Evolutionary conservation across 2,888 invertebrate genomes (phyloP).

Genomic region (Cancer borealis): DNA sequence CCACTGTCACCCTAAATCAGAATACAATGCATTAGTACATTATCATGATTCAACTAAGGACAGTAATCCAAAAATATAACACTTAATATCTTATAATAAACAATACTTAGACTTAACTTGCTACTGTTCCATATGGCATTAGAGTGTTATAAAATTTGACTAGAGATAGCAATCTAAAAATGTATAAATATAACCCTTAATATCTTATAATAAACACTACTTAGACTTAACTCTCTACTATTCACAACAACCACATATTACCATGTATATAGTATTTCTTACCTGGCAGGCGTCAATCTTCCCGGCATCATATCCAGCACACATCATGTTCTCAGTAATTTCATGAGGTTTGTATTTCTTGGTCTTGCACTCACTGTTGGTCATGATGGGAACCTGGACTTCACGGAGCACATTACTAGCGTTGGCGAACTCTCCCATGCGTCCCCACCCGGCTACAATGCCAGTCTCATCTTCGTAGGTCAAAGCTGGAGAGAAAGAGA

Average conservation of each 20-base stretch:
- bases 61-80: no score
- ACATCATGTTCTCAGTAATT: slow-evolving; percentile 94
- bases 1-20: slow-evolving; percentile 75
- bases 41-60: neutral
- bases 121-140: neutral
- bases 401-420: slow-evolving; percentile 91
- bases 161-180: no score
- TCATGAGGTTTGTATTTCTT: slow-evolving; percentile 90
- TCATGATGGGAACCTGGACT: slow-evolving; percentile 90
- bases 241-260: neutral
- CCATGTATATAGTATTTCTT: slow-evolving; percentile 65
- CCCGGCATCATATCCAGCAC: slow-evolving; percentile 89
- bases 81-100: neutral
- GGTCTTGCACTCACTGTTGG: slow-evolving; percentile 85
- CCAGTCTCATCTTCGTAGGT: slow-evolving; percentile 87
- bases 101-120: neutral
- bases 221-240: neutral
- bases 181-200: no score
- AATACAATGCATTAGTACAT: neutral
- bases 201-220: neutral
- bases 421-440: slow-evolving; percentile 90
- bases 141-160: neutral
- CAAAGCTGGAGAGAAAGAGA: slow-evolving; percentile 81
- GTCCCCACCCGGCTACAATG: slow-evolving; percentile 90
- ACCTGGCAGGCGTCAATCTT: slow-evolving; percentile 89